Evolutionary conservation across 1,140 invertebrate species (phyloP), one percentile per base, ranked within the genome.

Genomic region (Hycleus phaleratus): DNA sequence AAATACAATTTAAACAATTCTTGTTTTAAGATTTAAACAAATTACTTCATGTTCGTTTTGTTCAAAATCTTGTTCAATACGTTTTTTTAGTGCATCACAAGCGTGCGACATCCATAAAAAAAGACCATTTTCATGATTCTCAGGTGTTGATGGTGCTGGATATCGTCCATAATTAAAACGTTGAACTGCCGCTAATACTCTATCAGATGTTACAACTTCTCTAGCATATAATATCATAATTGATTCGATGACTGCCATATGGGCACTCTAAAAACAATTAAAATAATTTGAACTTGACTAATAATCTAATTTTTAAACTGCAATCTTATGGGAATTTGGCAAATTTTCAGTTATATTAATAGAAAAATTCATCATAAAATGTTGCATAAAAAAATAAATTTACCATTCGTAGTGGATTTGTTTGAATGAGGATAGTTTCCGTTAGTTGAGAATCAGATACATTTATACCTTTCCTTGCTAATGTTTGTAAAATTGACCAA

Each of bases 171-270:
- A 71, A 49, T 75, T 79, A 73, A 86, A 91, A 58, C 89, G 79
- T 66, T 85, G 81, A 50, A 95, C 87, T 48, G 94, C 91, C 54
- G 91, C 85, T 25, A 88, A 80, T 26, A 97, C 87, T 49, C 91
- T 81, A 65, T 97, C 94, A 39, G 88, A 81, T 12, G 91, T 93
- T 58, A 95, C 87, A 56, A 96, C 89, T 77, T 97, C 93, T 69
- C 90, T 88, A 61, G 93, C 87, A 78, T 97, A 97, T 60, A 98
- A 82, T 66, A 85, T 82, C 95, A 99, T 98, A 72, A 98, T 81
- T 63, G 91, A 91, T 80, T 98, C 95, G 77, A 97, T 95, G 75
- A 99, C 89, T 74, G 91, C 85, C 84, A 98, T 87, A 77, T 99
- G 96, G 64, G 93, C 92, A 74, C 84, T 88, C 95, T 98, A 73